Base-by-base conservation (phyloP, 1,140 invertebrate species). In the Drosophila repletoides region DNA sequence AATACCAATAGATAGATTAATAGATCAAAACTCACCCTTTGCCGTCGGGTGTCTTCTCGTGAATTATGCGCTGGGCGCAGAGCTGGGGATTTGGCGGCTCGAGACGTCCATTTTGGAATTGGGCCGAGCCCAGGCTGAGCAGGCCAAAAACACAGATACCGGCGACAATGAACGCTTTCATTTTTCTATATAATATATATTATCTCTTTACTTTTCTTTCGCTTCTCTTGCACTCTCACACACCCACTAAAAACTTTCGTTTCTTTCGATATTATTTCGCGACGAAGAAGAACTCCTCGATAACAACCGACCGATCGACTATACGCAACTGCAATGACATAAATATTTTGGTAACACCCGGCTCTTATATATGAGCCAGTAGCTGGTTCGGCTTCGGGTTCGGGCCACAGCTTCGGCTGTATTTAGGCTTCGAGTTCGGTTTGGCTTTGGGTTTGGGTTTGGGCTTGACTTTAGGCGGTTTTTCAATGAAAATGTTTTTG, bases 41-140 rank as follows among this genome's bases (percentile, higher is more conserved):
- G 72, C 93, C 93, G 88, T 94, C 93, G 53, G 91, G 91, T 72
- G 92, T 93, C 88, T 92, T 91, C 75, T 94, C 93, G 72, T 94
- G 93, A 58, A 94, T 93, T 31, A 91, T 88, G 90, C 95, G 93
- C 88, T 95, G 94, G 2, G 94, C 93, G 77, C 95, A 96, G 17
- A 94, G 91, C n/a, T 91, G 90, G 5, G 95, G 94, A 61, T 94
- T 92, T 5, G 95, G 95, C 2, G 94, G 93, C 77, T 95, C 95
- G 66, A 96, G 88, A 59, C 94, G 92, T 49, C 93, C 94, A 71
- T 93, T 93, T 31, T 92, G 92, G 81, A 95, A 95, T 87, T 95
- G 94, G 12, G 93, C 93, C 26, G 91, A 89, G 38, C 92, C 92
- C 31, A 90, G 73, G 55, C 91, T 91, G 40, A 92, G 69, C 45